A percentile compares a stretch with the other conserved stretches of the same genome.
These are phyloP conservation scores for Sebastes steindachneri DNA, from an alignment of 2,797 vertebrate species.

Conservation along the genomic window DNA sequence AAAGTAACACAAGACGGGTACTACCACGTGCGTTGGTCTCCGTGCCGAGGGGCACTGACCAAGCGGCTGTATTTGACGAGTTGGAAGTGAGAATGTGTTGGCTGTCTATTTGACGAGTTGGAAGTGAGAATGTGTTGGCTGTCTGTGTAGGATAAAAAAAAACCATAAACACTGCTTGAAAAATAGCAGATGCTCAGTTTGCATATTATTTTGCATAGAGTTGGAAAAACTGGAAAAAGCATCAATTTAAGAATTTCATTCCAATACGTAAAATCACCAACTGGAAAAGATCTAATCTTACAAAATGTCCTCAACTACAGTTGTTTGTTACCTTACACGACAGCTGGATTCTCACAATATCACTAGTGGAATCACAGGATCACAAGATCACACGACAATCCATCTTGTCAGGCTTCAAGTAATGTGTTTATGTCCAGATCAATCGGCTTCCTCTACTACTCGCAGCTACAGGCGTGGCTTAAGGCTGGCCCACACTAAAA, in stretches of 20 bases:
- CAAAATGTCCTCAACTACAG: neutral
- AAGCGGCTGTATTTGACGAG: no score
- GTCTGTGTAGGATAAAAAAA: neutral
- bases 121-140: no score
- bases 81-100: no score
- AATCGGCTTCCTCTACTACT: neutral
- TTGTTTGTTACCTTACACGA: neutral
- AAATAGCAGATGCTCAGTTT: slow-evolving; percentile 3
- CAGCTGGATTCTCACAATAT: neutral
- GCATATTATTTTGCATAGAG: neutral
- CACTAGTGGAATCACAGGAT: neutral
- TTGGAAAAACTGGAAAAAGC: neutral
- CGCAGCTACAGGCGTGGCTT: no score
- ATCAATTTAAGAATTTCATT: neutral
- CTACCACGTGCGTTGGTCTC: no score
- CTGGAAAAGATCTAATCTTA: neutral
- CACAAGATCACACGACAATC: neutral
- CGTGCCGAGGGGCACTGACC: no score
- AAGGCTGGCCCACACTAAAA: no score
- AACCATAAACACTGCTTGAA: neutral
- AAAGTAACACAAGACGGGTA: no score
- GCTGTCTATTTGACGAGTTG: neutral
- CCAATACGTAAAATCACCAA: neutral
- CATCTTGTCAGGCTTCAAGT: neutral
- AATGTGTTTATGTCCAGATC: neutral